Percentiles rank a stretch among this genome's conserved stretches.
phyloP scores from a whole-genome alignment of 2,888 invertebrate genomes.

The Drosophila sordidula region DNA sequence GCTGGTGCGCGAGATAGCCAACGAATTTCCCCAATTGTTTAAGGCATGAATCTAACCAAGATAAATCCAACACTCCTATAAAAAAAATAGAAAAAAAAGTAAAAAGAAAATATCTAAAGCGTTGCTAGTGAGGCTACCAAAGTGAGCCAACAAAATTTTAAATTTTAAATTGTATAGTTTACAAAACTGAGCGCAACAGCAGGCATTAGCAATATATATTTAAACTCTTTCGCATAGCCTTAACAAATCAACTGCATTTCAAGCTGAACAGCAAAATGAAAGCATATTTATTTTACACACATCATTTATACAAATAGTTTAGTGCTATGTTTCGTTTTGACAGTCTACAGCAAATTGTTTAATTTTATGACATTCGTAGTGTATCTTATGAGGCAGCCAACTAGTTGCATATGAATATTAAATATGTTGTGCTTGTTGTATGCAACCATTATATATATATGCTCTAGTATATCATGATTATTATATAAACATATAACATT shows the following conservation, averaged over 20 bases:
- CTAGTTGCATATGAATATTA: constrained; percentile 31
- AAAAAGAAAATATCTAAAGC: constrained; percentile 57
- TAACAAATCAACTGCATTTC: constrained; percentile 41
- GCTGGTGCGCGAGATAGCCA: constrained; percentile 91
- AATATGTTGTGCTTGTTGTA: constrained; percentile 1
- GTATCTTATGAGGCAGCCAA: constrained; percentile 28
- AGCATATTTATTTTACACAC: constrained; percentile 5
- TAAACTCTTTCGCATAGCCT: constrained; percentile 37
- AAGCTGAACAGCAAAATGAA: constrained; percentile 2
- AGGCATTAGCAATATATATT: constrained; percentile 29
- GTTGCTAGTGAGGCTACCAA: constrained; percentile 71
- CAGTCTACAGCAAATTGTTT: constrained; percentile 9
- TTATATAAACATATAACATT: constrained; percentile 11
- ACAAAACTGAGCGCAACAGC: constrained; percentile 29
- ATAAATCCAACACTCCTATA: constrained; percentile 54
- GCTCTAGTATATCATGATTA: constrained; percentile 27
- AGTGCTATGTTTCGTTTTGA: constrained; percentile 12
- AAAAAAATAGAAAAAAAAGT: constrained; percentile 1
- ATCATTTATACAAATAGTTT: background rate
- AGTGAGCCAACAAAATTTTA: constrained; percentile 56
- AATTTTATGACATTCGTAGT: constrained; percentile 24
- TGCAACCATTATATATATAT: constrained; percentile 13
- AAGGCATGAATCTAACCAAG: constrained; percentile 86
- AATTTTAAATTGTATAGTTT: constrained; percentile 44
- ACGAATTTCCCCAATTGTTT: constrained; percentile 93